phyloP scores from a whole-genome alignment of 2,888 invertebrate species.

The Germaria angustata region DNA sequence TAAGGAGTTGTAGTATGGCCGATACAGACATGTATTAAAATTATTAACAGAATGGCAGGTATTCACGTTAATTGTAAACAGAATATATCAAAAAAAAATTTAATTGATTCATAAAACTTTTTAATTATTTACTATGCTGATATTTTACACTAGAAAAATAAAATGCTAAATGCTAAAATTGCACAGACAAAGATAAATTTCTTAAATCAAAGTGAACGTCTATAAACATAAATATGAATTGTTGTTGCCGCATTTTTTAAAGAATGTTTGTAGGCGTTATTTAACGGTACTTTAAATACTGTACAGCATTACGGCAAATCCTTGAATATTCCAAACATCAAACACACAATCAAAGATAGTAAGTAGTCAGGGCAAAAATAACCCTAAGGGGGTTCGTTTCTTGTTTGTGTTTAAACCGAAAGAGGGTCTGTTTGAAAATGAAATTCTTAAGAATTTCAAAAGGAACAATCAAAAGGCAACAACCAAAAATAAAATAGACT shows the following conservation, averaged over 20 bases:
- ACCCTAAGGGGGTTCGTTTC: slow-evolving; percentile 31
- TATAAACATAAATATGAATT: not conserved
- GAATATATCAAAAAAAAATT: too few species aligned
- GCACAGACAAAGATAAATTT: not conserved
- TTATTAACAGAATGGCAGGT: too few species aligned
- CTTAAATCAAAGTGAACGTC: not conserved
- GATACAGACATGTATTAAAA: too few species aligned
- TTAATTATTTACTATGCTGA: too few species aligned
- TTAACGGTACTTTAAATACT: slow-evolving; percentile 52
- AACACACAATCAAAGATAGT: slow-evolving; percentile 25
- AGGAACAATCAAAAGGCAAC: slow-evolving; percentile 67
- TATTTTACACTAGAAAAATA: not conserved
- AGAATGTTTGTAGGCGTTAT: slow-evolving; percentile 44
- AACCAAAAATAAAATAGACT: slow-evolving; percentile 40
- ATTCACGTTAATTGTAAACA: too few species aligned
- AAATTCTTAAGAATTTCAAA: slow-evolving; percentile 57
- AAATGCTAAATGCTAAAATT: not conserved
- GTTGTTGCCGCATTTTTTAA: not conserved
- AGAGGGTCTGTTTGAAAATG: slow-evolving; percentile 38
- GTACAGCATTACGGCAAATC: slow-evolving; percentile 6
- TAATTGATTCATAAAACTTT: too few species aligned
- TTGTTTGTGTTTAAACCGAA: slow-evolving; percentile 8
- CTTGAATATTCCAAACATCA: slow-evolving; percentile 23
- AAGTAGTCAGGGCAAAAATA: not conserved
- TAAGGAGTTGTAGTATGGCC: too few species aligned